Conservation (phyloP, 2,113 vertebrate species). For the Marmota monax region DNA sequence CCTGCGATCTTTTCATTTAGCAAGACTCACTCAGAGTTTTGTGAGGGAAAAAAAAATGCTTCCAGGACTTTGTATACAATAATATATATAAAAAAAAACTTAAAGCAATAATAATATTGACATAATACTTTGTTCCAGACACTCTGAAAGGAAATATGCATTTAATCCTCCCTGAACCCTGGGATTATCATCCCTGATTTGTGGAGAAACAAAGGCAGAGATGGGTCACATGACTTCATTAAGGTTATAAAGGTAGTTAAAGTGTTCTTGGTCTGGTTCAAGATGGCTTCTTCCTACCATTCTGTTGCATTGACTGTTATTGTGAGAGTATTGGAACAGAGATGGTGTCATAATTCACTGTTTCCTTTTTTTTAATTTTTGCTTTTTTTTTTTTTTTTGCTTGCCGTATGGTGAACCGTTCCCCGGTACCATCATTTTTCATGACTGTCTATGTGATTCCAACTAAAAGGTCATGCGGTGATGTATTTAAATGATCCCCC, state of each 20-base stretch:
- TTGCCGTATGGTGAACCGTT: neutral
- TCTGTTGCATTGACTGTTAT: neutral
- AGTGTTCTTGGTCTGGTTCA: neutral
- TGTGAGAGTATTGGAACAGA: neutral
- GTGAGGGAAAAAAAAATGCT: slow-evolving; percentile 28
- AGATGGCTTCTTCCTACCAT: neutral
- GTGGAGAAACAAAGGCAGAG: neutral
- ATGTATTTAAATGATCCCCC: neutral
- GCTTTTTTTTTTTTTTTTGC: neutral
- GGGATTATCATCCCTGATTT: neutral
- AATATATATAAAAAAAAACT: slow-evolving; percentile 25
- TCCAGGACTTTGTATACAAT: slow-evolving; percentile 5
- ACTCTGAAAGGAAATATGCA: neutral
- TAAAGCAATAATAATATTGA: slow-evolving; percentile 28
- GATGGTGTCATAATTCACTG: neutral
- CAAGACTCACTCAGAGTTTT: slow-evolving; percentile 40
- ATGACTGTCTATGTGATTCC: neutral
- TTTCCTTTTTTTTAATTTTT: neutral
- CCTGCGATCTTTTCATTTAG: slow-evolving; percentile 49
- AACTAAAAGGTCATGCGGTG: neutral
- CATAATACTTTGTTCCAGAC: neutral
- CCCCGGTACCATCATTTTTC: neutral
- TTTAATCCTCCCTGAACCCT: neutral
- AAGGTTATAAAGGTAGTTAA: neutral
- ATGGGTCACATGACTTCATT: neutral